Conservation (phyloP, 2,797 vertebrate species). For the Xerus rutilus region DNA sequence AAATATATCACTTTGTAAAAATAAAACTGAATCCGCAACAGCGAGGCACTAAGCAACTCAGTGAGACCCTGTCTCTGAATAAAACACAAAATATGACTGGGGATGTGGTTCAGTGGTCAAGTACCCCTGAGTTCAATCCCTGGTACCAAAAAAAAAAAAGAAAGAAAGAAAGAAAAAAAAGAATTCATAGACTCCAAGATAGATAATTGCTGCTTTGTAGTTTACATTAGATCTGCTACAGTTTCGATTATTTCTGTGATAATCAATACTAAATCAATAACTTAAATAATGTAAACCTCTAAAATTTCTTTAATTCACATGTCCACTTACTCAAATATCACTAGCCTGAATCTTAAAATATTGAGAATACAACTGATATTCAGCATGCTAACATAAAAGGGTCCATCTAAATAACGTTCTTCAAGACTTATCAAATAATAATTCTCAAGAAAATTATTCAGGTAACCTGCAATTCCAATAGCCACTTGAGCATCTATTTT, state of each 20-base stretch:
- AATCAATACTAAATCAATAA: background rate
- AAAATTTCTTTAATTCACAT: background rate
- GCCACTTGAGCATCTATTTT: background rate
- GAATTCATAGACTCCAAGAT: background rate
- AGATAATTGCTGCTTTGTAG: background rate
- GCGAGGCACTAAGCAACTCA: no score
- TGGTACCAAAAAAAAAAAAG: no score
- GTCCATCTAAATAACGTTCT: background rate
- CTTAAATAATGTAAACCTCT: background rate
- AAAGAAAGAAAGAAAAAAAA: no score
- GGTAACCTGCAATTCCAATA: background rate
- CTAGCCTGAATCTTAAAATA: constrained; percentile 11
- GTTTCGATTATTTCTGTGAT: background rate
- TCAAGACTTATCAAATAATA: background rate
- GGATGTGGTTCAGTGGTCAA: no score
- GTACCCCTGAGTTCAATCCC: no score
- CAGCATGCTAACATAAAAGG: background rate
- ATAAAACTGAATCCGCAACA: background rate
- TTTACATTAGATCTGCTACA: background rate
- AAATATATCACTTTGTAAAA: background rate
- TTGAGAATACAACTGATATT: background rate
- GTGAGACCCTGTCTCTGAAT: no score
- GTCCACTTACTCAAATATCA: background rate
- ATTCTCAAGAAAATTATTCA: constrained; percentile 20
- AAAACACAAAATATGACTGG: no score